Evolutionary conservation across 2,888 invertebrate species (phyloP), one percentile per base, ranked within the genome.

Genomic region (Hetaerina titia): DNA sequence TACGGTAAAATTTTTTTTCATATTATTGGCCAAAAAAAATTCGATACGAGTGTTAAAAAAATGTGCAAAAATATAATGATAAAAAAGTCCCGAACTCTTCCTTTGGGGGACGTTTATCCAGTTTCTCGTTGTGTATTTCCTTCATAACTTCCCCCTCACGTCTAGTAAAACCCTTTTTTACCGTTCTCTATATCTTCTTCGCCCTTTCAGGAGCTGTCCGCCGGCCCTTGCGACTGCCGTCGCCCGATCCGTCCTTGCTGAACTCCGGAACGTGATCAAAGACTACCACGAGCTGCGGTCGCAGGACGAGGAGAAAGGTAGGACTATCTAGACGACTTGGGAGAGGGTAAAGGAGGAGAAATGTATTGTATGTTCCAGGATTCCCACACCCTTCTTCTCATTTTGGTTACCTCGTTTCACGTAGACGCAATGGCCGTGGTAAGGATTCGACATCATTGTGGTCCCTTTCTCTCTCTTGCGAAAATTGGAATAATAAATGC

Each of bases 281-380:
- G 92, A 92, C 17, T 64, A 92, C 56, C 92, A 74, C n/a, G 92
- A 92, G 57, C 69, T 92, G 56, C 92, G 92, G 31, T 31, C n/a
- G 25, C 56, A 92, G 31, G 60, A 60, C 25, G 90, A 63, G 63
- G 90, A 90, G 60, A 90, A 90, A 63, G 90, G 90, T 90, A 90
- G 45, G 90, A 31, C 5, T 17, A 22, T 57, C 58, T 22, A 45
- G 45, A 45, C 45, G 45, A 45, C 45, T 45, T 45, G 45, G 45
- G 4, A 45, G 45, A 2, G 1, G 2, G 1, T 45, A 45, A 45
- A 4, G 45, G 45, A 45, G 45, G 45, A 45, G 45, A 45, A 45
- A 45, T 45, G 45, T 45, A 45, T 4, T 45, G n/a, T 45, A 45
- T 45, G 45, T 45, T 45, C 45, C 45, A 45, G 45, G 2, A 45